Conservation (phyloP, 2,888 invertebrate genomes). For the Mythimna impura region DNA sequence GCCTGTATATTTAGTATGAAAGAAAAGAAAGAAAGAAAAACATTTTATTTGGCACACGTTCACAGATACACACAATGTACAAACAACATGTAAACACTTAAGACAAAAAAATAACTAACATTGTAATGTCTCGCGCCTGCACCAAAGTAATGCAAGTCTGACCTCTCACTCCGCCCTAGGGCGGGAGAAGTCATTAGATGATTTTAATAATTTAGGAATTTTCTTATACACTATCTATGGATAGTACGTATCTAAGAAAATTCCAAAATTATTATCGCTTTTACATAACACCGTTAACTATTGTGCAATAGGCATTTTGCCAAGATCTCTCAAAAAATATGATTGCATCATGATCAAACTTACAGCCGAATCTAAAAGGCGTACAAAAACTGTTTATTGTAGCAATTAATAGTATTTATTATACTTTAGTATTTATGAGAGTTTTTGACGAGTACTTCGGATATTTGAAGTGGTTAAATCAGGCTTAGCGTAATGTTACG, state of each 20-base stretch:
- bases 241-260: background rate
- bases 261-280: background rate
- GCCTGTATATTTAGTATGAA: too few species aligned
- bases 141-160: too few species aligned
- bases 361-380: slow-evolving; percentile 4
- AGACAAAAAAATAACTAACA: too few species aligned
- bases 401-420: slow-evolving; percentile 32
- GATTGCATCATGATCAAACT: slow-evolving; percentile 21
- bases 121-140: too few species aligned
- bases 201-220: background rate
- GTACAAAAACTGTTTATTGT: slow-evolving; percentile 27
- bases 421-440: background rate
- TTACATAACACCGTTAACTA: slow-evolving; percentile 14
- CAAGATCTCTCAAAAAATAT: slow-evolving; percentile 29
- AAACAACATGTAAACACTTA: too few species aligned
- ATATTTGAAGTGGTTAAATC: background rate
- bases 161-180: too few species aligned
- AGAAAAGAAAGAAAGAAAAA: too few species aligned
- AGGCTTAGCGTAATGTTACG: slow-evolving; percentile 1
- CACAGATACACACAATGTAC: too few species aligned
- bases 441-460: background rate
- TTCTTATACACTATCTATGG: background rate
- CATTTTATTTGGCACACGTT: too few species aligned
- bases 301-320: slow-evolving; percentile 5
- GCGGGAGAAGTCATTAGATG: too few species aligned